Evolutionary conservation across 2,888 invertebrate species (phyloP).

Genomic region (Calephelis perditalis): DNA sequence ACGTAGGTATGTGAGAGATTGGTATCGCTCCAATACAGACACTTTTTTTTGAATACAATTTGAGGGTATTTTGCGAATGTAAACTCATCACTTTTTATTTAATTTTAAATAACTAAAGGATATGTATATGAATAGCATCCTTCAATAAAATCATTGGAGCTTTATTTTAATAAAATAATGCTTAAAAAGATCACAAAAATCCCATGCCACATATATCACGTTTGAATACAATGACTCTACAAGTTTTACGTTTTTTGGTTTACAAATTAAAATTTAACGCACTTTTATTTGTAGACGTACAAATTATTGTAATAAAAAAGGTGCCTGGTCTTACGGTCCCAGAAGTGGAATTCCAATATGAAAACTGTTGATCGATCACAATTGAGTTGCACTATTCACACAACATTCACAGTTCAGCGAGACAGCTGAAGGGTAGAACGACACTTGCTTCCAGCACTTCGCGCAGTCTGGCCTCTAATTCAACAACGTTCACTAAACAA

Average conservation of each 20-base stretch:
- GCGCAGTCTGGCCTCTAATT: constrained; percentile 57
- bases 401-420: constrained; percentile 58
- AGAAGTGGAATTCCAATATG: constrained; percentile 62
- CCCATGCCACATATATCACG: background rate
- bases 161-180: no score
- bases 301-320: constrained; percentile 17
- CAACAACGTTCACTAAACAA: constrained; percentile 61
- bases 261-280: background rate
- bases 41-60: constrained; percentile 24
- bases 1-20: constrained; percentile 29
- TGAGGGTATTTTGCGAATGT: background rate
- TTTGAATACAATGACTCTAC: background rate
- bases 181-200: background rate
- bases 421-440: constrained; percentile 48
- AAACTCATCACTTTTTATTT: no score
- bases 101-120: no score
- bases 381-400: constrained; percentile 64
- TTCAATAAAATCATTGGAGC: no score
- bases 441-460: constrained; percentile 67
- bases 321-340: constrained; percentile 62
- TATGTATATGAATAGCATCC: no score
- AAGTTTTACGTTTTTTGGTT: background rate
- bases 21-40: constrained; percentile 28
- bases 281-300: background rate
- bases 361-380: constrained; percentile 59